These are phyloP conservation scores for Chitala chitala DNA, from an alignment of 2,113 vertebrate species.

Conservation along the genomic window DNA sequence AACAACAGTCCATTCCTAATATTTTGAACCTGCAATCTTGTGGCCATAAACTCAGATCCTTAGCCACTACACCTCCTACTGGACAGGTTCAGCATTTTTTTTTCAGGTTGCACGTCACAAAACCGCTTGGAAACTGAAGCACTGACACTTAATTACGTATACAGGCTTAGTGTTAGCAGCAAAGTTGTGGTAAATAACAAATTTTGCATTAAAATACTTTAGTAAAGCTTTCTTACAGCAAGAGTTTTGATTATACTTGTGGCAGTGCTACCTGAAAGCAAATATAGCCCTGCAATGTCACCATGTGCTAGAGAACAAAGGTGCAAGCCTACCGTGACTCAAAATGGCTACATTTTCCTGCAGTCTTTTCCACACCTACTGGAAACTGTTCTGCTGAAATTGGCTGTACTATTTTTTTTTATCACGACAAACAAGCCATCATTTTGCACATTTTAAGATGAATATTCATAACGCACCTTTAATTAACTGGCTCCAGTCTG, in stretches of 20 bases:
- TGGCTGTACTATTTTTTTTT: too few relatives aligned
- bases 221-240: not conserved
- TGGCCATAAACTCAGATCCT: not conserved
- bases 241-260: not conserved
- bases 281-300: not conserved
- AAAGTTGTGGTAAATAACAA: too few relatives aligned
- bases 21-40: not conserved
- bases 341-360: too few relatives aligned
- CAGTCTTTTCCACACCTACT: too few relatives aligned
- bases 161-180: too few relatives aligned
- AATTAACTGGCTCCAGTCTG: not conserved
- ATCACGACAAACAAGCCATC: not conserved
- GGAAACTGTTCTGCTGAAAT: too few relatives aligned
- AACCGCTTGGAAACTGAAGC: not conserved
- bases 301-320: not conserved
- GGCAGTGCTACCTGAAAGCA: not conserved
- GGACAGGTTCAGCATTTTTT: not conserved
- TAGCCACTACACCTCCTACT: not conserved
- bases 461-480: constrained; percentile 1
- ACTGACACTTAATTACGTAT: not conserved
- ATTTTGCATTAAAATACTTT: not conserved
- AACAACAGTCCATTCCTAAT: not conserved
- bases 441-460: not conserved
- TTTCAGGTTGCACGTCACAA: not conserved
- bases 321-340: too few relatives aligned